Evolutionary conservation across 2,113 vertebrate genomes (phyloP), one percentile per base, ranked within the genome.

Genomic region (Furnarius figulus): DNA sequence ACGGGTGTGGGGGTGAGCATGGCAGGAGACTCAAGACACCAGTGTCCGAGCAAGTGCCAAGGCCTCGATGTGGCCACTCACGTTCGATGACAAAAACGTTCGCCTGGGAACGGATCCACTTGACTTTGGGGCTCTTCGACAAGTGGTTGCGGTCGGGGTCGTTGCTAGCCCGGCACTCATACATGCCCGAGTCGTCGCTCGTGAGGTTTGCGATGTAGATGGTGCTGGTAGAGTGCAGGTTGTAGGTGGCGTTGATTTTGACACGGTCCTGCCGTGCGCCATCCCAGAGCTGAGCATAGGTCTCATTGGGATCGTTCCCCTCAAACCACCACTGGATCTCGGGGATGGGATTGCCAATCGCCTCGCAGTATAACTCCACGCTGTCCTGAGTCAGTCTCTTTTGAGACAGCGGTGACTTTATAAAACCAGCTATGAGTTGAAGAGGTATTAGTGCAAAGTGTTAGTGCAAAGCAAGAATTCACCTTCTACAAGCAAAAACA

Each of bases 71-170:
- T 31, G 90, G 92, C 97, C 98, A 99, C 99, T 99, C 99, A 99
- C 99, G 96, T 99, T 99, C 98, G 70, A 99, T 98, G 97, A 99
- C 98, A 98, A 99, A 98, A 98, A 99, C 86, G 92, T 99, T 99
- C 12, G 99, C 99, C 97, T 99, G 99, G 68, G 99, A 99, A 91
- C 98, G 99, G 98, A 99, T 99, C 99, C 99, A 99, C 98, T 99
- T 99, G 98, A 99, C 97, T 98, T 98, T 99, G 94, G 99, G 99
- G 24, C 93, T 98, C 97, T 98, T 99, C 98, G 97, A 98, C 98
- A 99, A 98, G 96, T 99, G 98, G 94, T 99, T 99, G 97, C 99
- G 99, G 94, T 99, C 98, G 1, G 99, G 99, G 97, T 99, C 99
- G 92, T 99, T 99, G 98, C 99, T 99, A n/a, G 99, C 99, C 9